These are phyloP conservation scores for Drosophila carrolli DNA, from an alignment of 1,140 invertebrate genomes.

Conservation along the genomic window DNA sequence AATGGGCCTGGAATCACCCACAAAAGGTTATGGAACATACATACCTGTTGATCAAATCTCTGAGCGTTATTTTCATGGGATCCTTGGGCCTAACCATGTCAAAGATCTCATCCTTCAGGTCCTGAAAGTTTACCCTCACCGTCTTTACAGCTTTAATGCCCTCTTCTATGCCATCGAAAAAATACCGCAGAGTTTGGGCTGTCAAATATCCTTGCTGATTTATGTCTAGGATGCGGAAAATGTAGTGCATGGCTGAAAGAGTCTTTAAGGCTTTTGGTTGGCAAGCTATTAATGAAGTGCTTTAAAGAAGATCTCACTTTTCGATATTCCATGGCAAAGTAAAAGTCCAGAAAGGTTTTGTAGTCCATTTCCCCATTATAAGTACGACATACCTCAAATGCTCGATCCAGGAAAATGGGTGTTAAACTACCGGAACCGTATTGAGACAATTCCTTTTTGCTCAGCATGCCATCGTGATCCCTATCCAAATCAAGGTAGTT, in stretches of 20 bases:
- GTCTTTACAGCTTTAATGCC: conserved; percentile 88
- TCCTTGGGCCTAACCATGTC: conserved; percentile 97
- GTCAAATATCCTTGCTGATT: conserved; percentile 95
- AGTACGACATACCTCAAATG: conserved; percentile 97
- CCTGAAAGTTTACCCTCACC: conserved; percentile 93
- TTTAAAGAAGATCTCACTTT: conserved; percentile 86
- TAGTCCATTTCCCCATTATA: conserved; percentile 99
- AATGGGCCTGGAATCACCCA: background rate
- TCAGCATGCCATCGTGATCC: conserved; percentile 98
- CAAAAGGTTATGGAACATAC: conserved; percentile 14
- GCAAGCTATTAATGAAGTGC: background rate
- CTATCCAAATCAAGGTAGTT: conserved; percentile 97
- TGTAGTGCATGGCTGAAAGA: conserved; percentile 95
- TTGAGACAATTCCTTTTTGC: conserved; percentile 93
- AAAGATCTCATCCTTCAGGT: conserved; percentile 98
- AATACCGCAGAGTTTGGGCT: conserved; percentile 96
- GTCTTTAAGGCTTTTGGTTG: background rate
- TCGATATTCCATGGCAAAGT: conserved; percentile 96
- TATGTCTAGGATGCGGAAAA: conserved; percentile 97
- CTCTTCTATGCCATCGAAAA: conserved; percentile 97
- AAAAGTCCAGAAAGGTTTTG: conserved; percentile 98
- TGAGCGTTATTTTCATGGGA: conserved; percentile 93
- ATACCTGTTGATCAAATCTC: conserved; percentile 89
- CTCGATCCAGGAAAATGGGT: conserved; percentile 94
- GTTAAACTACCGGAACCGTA: conserved; percentile 97